Conservation (phyloP, 2,113 vertebrate species). For the Vicugna pacos region DNA sequence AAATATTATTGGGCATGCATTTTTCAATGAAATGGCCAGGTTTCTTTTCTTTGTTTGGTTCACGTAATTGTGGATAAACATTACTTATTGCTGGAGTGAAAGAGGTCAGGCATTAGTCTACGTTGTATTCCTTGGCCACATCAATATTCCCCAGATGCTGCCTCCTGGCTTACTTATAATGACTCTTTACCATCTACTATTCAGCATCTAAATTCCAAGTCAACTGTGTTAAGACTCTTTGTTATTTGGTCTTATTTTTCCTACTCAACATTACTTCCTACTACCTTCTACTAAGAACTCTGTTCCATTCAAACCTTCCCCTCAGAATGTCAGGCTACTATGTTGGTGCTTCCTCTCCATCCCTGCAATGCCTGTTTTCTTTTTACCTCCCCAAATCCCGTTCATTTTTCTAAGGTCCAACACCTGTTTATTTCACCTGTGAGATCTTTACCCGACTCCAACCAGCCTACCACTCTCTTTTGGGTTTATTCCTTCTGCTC, state of each 20-base stretch:
- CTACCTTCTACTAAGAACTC: background rate
- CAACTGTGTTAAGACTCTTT: background rate
- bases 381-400: background rate
- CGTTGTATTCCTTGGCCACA: background rate
- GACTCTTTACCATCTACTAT: background rate
- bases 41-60: background rate
- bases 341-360: accelerated
- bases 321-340: background rate
- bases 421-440: background rate
- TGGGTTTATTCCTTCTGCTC: background rate
- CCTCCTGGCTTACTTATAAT: background rate
- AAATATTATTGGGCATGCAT: background rate
- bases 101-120: background rate
- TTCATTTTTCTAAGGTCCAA: background rate
- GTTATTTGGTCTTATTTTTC: background rate
- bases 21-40: background rate
- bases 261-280: background rate
- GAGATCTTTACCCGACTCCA: background rate
- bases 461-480: background rate
- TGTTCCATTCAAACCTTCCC: background rate
- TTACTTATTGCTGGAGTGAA: background rate
- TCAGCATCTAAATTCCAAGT: background rate
- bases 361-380: background rate
- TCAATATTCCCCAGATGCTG: background rate
- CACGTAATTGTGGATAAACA: background rate